A percentile compares a stretch with the other conserved stretches of the same genome.
These are phyloP conservation scores for Axea sp. DNA, from an alignment of 2,888 invertebrate species.

Conservation along the genomic window DNA sequence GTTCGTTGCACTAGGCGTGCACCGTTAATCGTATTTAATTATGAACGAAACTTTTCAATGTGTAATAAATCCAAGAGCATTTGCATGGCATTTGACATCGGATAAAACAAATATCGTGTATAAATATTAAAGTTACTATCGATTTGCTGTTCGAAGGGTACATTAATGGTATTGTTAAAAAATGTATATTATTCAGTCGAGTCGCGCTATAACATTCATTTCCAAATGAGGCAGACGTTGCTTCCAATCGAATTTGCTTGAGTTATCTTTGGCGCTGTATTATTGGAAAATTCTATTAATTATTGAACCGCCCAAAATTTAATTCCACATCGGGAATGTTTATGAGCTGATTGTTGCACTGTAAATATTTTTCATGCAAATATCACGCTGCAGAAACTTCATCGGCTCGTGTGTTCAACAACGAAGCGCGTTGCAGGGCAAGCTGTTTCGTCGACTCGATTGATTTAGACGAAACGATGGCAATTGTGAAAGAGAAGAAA, in stretches of 20 bases:
- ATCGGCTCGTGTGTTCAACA: slow-evolving; percentile 1
- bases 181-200: slow-evolving; percentile 28
- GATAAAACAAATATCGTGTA: too few relatives aligned
- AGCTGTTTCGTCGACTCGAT: slow-evolving; percentile 8
- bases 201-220: slow-evolving; percentile 25
- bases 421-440: slow-evolving; percentile 13
- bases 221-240: slow-evolving; percentile 15
- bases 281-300: slow-evolving; percentile 51
- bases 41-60: too few relatives aligned
- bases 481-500: too few relatives aligned
- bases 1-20: too few relatives aligned
- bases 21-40: too few relatives aligned
- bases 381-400: slow-evolving; percentile 6
- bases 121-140: slow-evolving; percentile 14
- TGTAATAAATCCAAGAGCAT: too few relatives aligned
- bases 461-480: slow-evolving; percentile 38
- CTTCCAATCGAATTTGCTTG: slow-evolving; percentile 41
- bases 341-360: slow-evolving; percentile 42
- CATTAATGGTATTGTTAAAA: slow-evolving; percentile 25
- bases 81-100: too few relatives aligned
- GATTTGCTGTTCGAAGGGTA: slow-evolving; percentile 9
- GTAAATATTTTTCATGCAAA: slow-evolving; percentile 44
- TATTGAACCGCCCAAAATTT: slow-evolving; percentile 34
- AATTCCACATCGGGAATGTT: slow-evolving; percentile 38
- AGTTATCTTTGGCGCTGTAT: slow-evolving; percentile 51